Evolutionary conservation across 2,888 invertebrate genomes (phyloP).

Genomic region (Alentia gelatinosa): DNA sequence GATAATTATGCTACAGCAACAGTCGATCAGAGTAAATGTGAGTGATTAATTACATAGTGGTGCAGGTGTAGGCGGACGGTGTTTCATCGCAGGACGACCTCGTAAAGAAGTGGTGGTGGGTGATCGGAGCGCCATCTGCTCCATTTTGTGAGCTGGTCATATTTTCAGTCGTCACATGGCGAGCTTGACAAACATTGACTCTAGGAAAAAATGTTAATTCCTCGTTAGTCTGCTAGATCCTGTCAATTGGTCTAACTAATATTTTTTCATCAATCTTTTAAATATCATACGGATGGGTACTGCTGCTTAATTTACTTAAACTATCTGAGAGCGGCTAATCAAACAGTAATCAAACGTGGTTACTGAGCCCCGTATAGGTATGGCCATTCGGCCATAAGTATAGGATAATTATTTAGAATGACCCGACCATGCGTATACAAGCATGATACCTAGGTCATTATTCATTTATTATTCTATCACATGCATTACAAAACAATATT

Average conservation of each 20-base stretch:
- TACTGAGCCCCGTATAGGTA: too few species aligned
- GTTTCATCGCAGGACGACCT: conserved; percentile 71
- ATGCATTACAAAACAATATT: too few species aligned
- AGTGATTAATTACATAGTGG: conserved; percentile 66
- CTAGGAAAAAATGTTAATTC: not conserved
- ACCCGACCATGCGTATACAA: too few species aligned
- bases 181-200: conserved; percentile 65
- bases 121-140: conserved; percentile 39
- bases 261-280: not conserved
- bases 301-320: too few species aligned
- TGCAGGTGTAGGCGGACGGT: conserved; percentile 71
- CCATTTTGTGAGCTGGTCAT: conserved; percentile 38
- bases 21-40: too few species aligned
- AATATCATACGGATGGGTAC: not conserved
- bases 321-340: too few species aligned
- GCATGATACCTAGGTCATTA: too few species aligned
- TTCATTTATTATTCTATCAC: too few species aligned
- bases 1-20: too few species aligned
- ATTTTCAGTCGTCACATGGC: conserved; percentile 57
- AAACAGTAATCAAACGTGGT: too few species aligned
- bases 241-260: not conserved
- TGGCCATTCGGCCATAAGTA: too few species aligned
- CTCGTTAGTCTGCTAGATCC: not conserved
- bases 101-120: conserved; percentile 62
- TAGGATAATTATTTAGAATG: too few species aligned